phyloP scores from a whole-genome alignment of 2,888 invertebrate species.

The Coenonympha glycerion region DNA sequence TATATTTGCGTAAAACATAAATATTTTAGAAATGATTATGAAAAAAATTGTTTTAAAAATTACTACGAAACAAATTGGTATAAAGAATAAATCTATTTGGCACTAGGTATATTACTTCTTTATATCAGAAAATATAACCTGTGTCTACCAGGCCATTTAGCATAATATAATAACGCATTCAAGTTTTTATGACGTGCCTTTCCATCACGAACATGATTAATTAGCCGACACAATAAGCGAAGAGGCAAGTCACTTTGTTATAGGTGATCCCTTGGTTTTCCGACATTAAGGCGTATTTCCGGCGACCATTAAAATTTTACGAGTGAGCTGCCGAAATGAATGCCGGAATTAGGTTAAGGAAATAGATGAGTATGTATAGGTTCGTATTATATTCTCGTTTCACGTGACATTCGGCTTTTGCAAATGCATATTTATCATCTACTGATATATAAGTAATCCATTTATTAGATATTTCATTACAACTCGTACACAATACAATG shows the following conservation, averaged over 20 bases:
- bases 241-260: slow-evolving; percentile 35
- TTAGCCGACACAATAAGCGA: slow-evolving; percentile 38
- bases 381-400: slow-evolving; percentile 46
- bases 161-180: too few species aligned
- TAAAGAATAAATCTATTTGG: too few species aligned
- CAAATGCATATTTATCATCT: slow-evolving; percentile 29
- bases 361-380: slow-evolving; percentile 20
- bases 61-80: too few species aligned
- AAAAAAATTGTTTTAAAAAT: too few species aligned
- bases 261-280: slow-evolving; percentile 48
- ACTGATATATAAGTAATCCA: too few species aligned
- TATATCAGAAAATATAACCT: too few species aligned
- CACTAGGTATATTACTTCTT: too few species aligned
- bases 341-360: slow-evolving; percentile 70
- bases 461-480: too few species aligned
- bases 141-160: too few species aligned
- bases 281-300: slow-evolving; percentile 54
- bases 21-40: too few species aligned
- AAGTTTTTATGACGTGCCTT: slow-evolving; percentile 12
- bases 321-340: slow-evolving; percentile 71
- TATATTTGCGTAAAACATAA: too few species aligned
- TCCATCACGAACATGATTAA: slow-evolving; percentile 35
- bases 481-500: too few species aligned
- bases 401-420: slow-evolving; percentile 46
- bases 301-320: slow-evolving; percentile 70